Conservation (phyloP, 2,797 vertebrate genomes). For the Urosaurus nigricauda region DNA sequence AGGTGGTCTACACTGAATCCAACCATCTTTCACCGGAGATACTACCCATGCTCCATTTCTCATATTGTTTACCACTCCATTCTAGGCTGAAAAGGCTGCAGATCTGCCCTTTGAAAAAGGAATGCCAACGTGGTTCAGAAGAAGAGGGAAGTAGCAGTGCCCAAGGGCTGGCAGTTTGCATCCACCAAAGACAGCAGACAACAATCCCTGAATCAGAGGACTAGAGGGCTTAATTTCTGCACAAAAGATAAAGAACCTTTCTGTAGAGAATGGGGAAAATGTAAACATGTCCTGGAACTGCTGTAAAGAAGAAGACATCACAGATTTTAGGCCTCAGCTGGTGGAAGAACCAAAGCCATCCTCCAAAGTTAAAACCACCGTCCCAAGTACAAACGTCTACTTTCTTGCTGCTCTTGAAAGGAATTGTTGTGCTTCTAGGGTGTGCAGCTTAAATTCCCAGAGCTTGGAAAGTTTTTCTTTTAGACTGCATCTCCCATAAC, state of each 20-base stretch:
- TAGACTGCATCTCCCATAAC: too few species aligned
- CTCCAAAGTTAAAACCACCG: background rate
- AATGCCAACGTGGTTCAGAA: conserved; percentile 21
- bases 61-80: background rate
- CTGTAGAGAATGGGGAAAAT: background rate
- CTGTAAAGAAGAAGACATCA: conserved; percentile 12
- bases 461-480: too few species aligned
- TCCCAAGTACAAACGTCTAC: conserved; percentile 16
- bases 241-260: conserved; percentile 5
- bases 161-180: conserved; percentile 1
- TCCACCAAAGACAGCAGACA: background rate
- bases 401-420: background rate
- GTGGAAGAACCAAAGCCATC: background rate
- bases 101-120: conserved; percentile 14
- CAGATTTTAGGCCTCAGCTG: background rate
- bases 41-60: background rate
- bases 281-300: conserved; percentile 30
- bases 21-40: background rate
- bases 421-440: background rate
- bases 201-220: background rate
- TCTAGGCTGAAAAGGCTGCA: conserved; percentile 21
- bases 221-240: background rate
- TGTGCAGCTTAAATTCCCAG: too few species aligned
- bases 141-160: conserved; percentile 11
- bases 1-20: too few species aligned